Percentiles rank a stretch among this genome's conserved stretches.
phyloP scores from a whole-genome alignment of 2,113 vertebrate genomes.

The Strix aluco region DNA sequence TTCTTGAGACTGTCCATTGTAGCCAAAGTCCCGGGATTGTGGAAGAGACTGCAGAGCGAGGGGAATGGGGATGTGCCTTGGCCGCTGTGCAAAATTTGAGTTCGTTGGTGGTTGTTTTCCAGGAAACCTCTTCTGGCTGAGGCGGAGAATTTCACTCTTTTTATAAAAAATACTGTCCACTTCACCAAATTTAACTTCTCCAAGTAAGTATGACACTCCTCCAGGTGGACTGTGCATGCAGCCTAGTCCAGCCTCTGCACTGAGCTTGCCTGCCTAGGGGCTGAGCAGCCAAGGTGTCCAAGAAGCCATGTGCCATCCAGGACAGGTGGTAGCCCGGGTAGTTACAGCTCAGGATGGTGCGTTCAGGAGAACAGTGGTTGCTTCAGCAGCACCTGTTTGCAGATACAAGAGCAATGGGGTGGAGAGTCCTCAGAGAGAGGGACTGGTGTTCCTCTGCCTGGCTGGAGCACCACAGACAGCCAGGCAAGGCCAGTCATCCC shows the following conservation, averaged over 20 bases:
- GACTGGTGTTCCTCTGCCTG: neutral
- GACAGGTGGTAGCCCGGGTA: neutral
- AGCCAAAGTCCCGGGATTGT: neutral
- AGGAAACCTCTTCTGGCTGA: slow-evolving; percentile 73
- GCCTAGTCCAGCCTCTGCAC: neutral
- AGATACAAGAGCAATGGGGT: neutral
- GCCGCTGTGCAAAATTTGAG: neutral
- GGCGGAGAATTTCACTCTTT: slow-evolving; percentile 74
- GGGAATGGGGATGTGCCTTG: neutral
- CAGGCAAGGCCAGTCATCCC: neutral
- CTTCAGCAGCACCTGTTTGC: neutral
- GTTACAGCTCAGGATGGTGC: neutral
- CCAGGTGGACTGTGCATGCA: neutral
- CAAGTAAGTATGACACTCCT: slow-evolving; percentile 53
- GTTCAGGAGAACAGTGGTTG: accelerated
- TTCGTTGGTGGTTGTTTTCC: neutral
- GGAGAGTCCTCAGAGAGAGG: neutral
- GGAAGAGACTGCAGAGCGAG: neutral
- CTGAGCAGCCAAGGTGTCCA: accelerated
- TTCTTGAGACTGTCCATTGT: neutral
- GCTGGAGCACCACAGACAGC: neutral
- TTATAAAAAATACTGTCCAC: slow-evolving; percentile 76
- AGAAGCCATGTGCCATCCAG: neutral
- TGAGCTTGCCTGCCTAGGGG: neutral
- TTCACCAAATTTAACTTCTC: slow-evolving; percentile 80